Percentiles rank a stretch among this genome's conserved stretches.
Conservation (phyloP, 2,888 invertebrate species). For the Caenorhabditis macrosperma region DNA sequence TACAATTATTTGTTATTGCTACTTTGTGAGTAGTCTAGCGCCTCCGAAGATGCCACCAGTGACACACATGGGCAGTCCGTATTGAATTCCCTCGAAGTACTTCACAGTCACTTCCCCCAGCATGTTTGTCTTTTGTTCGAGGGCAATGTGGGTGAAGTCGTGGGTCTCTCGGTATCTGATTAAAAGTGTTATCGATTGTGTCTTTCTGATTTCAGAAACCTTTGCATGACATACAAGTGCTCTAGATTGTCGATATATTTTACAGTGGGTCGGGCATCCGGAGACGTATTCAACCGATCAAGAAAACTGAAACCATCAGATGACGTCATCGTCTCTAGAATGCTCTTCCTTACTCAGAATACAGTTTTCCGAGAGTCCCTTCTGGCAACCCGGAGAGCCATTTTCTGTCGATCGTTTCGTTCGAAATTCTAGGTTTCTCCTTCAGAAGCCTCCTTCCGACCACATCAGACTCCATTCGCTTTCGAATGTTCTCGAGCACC, state of each 20-base stretch:
- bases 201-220: constrained; percentile 97
- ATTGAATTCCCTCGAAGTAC: constrained; percentile 97
- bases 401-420: constrained; percentile 87
- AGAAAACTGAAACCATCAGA: constrained; percentile 72
- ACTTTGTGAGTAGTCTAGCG: constrained; percentile 89
- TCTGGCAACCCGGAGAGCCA: constrained; percentile 86
- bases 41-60: constrained; percentile 94
- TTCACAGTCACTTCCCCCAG: constrained; percentile 92
- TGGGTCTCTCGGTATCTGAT: constrained; percentile 92
- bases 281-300: constrained; percentile 87
- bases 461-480: constrained; percentile 86
- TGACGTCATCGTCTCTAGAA: background rate
- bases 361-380: constrained; percentile 90
- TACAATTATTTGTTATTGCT: constrained; percentile 60
- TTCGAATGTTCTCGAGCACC: constrained; percentile 75
- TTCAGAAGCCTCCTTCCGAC: constrained; percentile 87
- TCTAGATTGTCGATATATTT: constrained; percentile 92
- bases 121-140: constrained; percentile 91
- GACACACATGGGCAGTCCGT: constrained; percentile 94
- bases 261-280: constrained; percentile 92
- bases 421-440: constrained; percentile 91
- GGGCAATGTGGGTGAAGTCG: constrained; percentile 92
- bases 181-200: too few relatives aligned
- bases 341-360: constrained; percentile 83
- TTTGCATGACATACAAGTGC: constrained; percentile 94